Conservation (phyloP, 2,113 vertebrate species). For the Rissa tridactyla region DNA sequence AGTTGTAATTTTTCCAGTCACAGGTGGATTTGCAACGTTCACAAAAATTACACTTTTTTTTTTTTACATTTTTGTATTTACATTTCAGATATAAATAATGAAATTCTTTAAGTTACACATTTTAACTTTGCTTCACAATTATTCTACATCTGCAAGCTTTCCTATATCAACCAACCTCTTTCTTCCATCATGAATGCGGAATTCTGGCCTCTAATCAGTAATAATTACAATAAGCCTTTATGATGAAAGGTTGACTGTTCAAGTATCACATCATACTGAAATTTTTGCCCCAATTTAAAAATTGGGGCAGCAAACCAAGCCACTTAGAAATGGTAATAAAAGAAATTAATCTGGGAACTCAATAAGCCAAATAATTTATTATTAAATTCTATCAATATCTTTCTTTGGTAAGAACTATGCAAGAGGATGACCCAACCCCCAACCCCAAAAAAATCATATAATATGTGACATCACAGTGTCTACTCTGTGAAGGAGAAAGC, state of each 20-base stretch:
- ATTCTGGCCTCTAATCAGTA: constrained; percentile 57
- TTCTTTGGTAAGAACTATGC: constrained; percentile 62
- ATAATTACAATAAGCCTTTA: constrained; percentile 55
- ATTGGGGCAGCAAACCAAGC: constrained; percentile 8
- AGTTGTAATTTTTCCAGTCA: constrained; percentile 77
- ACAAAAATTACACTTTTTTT: constrained; percentile 73
- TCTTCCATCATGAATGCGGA: constrained; percentile 36
- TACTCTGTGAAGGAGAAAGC: constrained; percentile 65
- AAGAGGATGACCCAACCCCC: constrained; percentile 10
- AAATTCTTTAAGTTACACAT: constrained; percentile 59
- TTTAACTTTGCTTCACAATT: constrained; percentile 48
- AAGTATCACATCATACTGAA: constrained; percentile 46
- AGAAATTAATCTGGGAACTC: constrained; percentile 45
- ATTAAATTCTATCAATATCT: constrained; percentile 48
- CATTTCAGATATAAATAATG: constrained; percentile 61
- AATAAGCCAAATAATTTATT: constrained; percentile 58
- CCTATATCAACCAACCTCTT: constrained; percentile 51
- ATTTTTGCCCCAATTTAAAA: constrained; percentile 34
- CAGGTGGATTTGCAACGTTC: constrained; percentile 72
- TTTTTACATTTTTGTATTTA: constrained; percentile 61
- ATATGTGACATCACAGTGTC: constrained; percentile 63
- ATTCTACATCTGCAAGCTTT: constrained; percentile 52
- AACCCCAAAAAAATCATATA: neutral
- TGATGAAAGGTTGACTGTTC: constrained; percentile 53
- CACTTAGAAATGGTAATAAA: constrained; percentile 58